Evolutionary conservation across 1,140 invertebrate genomes (phyloP).

Genomic region (Aphaenogaster ashmeadi): DNA sequence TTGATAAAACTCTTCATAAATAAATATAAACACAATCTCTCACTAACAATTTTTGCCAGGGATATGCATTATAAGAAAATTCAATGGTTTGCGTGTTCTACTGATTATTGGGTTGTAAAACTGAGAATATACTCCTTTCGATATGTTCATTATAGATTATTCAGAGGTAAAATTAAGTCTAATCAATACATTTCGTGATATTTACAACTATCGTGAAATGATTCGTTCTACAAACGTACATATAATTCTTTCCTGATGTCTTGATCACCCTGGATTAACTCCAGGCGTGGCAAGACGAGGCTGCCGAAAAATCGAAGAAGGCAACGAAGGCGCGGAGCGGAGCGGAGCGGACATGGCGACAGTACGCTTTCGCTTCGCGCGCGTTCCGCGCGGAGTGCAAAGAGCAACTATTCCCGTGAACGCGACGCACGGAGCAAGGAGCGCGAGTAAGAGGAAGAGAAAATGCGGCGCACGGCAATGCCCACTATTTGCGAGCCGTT

Average conservation of each 20-base stretch:
- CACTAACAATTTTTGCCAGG: no score
- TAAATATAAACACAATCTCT: no score
- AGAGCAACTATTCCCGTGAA: slow-evolving; percentile 54
- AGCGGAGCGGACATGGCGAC: slow-evolving; percentile 3
- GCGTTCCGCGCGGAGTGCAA: slow-evolving; percentile 50
- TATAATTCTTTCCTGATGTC: background rate
- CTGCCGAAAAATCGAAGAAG: slow-evolving; percentile 18
- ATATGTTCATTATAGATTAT: background rate
- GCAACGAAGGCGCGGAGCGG: background rate
- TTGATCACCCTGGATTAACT: slow-evolving; percentile 31
- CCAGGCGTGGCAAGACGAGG: background rate
- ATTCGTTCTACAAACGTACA: background rate
- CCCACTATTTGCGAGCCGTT: slow-evolving; percentile 60
- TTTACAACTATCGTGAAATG: background rate
- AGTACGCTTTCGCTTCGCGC: slow-evolving; percentile 4
- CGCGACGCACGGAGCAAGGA: background rate
- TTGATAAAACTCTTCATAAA: no score
- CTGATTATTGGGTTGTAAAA: background rate
- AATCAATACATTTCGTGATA: background rate
- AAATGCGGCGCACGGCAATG: slow-evolving; percentile 53
- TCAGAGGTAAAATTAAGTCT: background rate
- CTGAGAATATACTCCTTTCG: background rate
- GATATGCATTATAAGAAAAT: background rate
- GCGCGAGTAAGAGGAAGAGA: slow-evolving; percentile 23
- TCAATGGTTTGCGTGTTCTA: background rate